phyloP scores from a whole-genome alignment of 2,888 invertebrate genomes.

The Athrips mouffetella region DNA sequence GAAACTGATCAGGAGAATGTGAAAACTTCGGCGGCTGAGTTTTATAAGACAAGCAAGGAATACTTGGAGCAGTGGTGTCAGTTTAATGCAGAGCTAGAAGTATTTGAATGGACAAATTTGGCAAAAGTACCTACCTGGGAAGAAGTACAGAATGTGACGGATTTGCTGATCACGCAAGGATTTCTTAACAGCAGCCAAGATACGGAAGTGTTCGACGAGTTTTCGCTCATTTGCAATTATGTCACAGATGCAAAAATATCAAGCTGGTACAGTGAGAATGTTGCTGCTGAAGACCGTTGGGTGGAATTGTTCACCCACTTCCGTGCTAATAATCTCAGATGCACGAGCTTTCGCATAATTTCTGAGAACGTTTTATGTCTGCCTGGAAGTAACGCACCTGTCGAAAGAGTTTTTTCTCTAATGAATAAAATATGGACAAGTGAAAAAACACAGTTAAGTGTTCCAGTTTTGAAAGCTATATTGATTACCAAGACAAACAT shows the following conservation, averaged over 20 bases:
- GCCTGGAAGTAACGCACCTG: constrained; percentile 27
- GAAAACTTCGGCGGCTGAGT: too few relatives aligned
- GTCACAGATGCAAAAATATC: constrained; percentile 31
- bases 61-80: too few relatives aligned
- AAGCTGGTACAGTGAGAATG: constrained; percentile 34
- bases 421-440: constrained; percentile 28
- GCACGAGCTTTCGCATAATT: constrained; percentile 22
- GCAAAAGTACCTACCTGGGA: too few relatives aligned
- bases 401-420: constrained; percentile 25
- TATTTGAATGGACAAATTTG: too few relatives aligned
- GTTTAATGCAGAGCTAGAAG: too few relatives aligned
- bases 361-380: constrained; percentile 30
- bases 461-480: constrained; percentile 26
- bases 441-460: constrained; percentile 24
- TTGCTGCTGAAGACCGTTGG: constrained; percentile 35
- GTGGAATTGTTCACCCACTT: constrained; percentile 30
- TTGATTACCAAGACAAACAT: constrained; percentile 23
- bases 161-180: too few relatives aligned
- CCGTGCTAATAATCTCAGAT: constrained; percentile 23
- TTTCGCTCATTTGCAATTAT: constrained; percentile 32
- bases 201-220: constrained; percentile 35
- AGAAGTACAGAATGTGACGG: too few relatives aligned
- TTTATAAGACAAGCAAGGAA: too few relatives aligned
- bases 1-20: too few relatives aligned
- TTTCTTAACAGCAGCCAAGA: too few relatives aligned